phyloP scores from a whole-genome alignment of 2,113 vertebrate species.

The Canis aureus region DNA sequence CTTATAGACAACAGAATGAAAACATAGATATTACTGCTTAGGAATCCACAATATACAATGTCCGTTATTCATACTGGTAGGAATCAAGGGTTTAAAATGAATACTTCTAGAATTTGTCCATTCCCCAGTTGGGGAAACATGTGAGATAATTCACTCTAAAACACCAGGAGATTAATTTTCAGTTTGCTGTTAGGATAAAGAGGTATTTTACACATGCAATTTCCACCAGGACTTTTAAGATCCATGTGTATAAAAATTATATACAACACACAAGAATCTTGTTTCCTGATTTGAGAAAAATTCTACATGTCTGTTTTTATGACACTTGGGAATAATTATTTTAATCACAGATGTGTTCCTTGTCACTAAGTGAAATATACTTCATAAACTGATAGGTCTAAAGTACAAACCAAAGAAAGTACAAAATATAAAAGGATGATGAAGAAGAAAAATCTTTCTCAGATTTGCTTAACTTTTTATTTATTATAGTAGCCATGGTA shows the following conservation, averaged over 20 bases:
- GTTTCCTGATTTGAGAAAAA: not conserved
- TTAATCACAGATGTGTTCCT: not conserved
- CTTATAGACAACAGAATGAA: not conserved
- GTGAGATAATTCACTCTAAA: accelerated
- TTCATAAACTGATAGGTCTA: not conserved
- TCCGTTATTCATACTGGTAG: not conserved
- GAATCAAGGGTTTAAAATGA: not conserved
- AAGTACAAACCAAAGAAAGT: not conserved
- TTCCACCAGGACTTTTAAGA: not conserved
- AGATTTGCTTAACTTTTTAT: conserved; percentile 65
- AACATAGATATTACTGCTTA: not conserved
- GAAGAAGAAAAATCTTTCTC: conserved; percentile 58
- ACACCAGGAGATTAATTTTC: not conserved
- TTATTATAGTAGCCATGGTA: conserved; percentile 75
- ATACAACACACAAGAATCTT: not conserved
- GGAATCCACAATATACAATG: not conserved
- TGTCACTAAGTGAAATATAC: not conserved
- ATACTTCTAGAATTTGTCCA: not conserved
- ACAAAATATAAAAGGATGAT: not conserved
- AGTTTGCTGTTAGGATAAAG: not conserved
- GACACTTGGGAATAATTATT: not conserved
- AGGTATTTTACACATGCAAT: not conserved
- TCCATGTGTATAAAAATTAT: not conserved
- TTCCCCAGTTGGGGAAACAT: accelerated
- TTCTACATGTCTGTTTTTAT: not conserved